Percentiles rank a stretch among this genome's conserved stretches.
Evolutionary conservation across 2,797 vertebrate genomes (phyloP).

Genomic region (Anisognathus igniventris): DNA sequence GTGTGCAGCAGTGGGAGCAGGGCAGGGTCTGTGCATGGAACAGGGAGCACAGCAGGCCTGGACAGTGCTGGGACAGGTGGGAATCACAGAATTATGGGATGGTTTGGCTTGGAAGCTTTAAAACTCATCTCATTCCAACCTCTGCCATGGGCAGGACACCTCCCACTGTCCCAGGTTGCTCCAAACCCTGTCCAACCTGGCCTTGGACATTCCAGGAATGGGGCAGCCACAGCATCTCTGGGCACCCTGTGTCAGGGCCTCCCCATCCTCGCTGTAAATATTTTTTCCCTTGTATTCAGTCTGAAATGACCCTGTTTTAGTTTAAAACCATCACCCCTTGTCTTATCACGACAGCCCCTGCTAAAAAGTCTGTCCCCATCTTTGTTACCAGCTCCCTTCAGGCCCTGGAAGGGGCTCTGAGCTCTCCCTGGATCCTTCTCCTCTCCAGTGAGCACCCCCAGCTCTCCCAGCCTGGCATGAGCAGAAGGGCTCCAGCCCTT

Average conservation of each 20-base stretch:
- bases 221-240: neutral
- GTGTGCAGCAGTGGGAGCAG: neutral
- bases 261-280: neutral
- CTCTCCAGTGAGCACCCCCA: neutral
- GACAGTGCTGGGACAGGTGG: neutral
- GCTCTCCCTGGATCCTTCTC: neutral
- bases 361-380: neutral
- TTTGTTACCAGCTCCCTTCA: neutral
- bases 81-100: neutral
- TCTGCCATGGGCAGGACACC: neutral
- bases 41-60: neutral
- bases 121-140: neutral
- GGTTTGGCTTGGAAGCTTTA: neutral
- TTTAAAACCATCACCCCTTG: neutral
- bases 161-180: neutral
- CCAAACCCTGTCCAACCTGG: fast-evolving
- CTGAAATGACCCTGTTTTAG: neutral
- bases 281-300: neutral
- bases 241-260: neutral
- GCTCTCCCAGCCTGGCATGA: neutral
- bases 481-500: neutral
- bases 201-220: neutral
- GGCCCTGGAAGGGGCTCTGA: neutral
- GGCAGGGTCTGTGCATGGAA: fast-evolving
- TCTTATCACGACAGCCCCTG: neutral